A percentile compares a stretch with the other conserved stretches of the same genome.
Evolutionary conservation across 2,113 vertebrate species (phyloP).

Genomic region (Boulengeromyrus knoepffleri): DNA sequence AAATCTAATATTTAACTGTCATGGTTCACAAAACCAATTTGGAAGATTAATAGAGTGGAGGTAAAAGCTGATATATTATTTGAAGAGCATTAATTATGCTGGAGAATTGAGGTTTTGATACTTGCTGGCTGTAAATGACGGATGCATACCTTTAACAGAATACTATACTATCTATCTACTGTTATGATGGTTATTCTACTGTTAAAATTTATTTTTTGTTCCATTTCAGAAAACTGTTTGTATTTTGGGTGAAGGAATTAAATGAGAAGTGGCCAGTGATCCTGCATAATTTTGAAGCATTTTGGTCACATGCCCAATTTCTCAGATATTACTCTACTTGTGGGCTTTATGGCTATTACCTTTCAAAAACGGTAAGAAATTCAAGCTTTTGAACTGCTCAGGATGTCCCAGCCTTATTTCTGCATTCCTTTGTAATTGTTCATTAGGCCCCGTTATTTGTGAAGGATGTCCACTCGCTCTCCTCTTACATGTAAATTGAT

Average conservation of each 20-base stretch:
- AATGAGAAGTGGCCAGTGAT: background rate
- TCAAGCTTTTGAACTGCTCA: background rate
- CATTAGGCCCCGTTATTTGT: background rate
- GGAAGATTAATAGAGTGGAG: background rate
- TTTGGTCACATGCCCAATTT: background rate
- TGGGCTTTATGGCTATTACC: background rate
- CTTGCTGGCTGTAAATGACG: background rate
- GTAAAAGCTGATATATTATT: background rate
- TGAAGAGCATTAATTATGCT: background rate
- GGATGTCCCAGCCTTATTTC: background rate
- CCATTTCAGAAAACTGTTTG: background rate
- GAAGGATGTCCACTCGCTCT: background rate
- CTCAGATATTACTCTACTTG: background rate
- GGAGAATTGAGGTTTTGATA: background rate
- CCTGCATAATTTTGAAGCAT: background rate
- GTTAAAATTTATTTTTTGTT: background rate
- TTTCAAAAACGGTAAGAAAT: background rate
- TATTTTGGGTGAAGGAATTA: background rate
- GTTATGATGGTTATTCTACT: background rate
- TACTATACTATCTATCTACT: background rate
- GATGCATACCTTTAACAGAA: background rate
- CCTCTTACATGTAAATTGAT: conserved; percentile 1
- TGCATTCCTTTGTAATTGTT: conserved; percentile 2
- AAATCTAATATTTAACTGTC: background rate
- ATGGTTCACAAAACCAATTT: background rate